Conservation (phyloP, 2,113 vertebrate species). For the Caloenas nicobarica region DNA sequence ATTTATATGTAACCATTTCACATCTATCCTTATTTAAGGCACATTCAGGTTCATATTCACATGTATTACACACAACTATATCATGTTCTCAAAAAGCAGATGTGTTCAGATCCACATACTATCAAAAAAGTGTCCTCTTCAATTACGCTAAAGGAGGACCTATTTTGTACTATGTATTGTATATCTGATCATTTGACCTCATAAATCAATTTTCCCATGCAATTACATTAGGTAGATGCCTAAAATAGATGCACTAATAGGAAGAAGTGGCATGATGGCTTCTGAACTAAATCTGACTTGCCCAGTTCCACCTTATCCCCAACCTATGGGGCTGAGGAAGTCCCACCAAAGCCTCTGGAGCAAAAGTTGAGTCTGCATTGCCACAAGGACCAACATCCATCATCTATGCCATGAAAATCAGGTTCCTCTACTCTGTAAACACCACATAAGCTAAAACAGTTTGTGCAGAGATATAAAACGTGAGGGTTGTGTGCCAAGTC, state of each 20-base stretch:
- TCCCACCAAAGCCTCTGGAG: neutral
- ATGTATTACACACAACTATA: neutral
- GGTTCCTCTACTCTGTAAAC: neutral
- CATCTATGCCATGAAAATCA: neutral
- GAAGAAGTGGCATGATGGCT: neutral
- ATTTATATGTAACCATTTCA: neutral
- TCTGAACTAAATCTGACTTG: neutral
- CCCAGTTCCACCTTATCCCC: neutral
- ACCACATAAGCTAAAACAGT: neutral
- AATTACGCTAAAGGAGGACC: neutral
- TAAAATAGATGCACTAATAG: neutral
- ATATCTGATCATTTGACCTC: neutral
- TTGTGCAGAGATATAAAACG: neutral
- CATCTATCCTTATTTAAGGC: neutral
- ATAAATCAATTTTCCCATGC: neutral
- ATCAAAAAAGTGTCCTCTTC: neutral
- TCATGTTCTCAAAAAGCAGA: neutral
- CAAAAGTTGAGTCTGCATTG: neutral
- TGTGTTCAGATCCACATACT: neutral
- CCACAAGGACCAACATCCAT: neutral
- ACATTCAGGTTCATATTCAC: neutral
- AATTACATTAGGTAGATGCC: neutral
- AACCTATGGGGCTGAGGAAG: neutral
- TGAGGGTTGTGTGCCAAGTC: neutral
- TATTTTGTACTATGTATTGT: neutral